Base-by-base conservation (phyloP, 2,888 invertebrate genomes). In the Mythimna loreyi region DNA sequence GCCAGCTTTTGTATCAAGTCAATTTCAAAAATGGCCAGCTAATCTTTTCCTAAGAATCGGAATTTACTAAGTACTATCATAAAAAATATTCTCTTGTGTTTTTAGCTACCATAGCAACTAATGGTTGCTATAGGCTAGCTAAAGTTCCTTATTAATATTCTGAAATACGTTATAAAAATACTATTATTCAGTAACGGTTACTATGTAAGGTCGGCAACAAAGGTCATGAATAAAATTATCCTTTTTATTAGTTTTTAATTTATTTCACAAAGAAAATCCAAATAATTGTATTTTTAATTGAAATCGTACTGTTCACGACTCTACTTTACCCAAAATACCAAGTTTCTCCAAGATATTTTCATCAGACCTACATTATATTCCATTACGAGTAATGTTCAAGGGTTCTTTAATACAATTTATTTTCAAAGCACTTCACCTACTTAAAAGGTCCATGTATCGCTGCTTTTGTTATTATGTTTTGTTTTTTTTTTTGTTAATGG, bases 401-500 rank as follows among this genome's bases (percentile, higher is more conserved):
- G 50, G 76, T 50, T 70, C 55, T 61, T 30, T 52, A 25, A 61
- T 49, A 57, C 47, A 60, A 72, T 72, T 67, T 76, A 62, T 76
- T 56, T 52, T 43, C 16, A 50, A 75, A 71, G 71, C 40, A 71
- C 69, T 78, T 55, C 55, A 62, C 33, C 67, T 74, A 58, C 75
- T 69, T 63, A 63, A 61, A 59, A 69, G 63, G 57, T 55, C 36
- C 30, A 28, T 63, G 11, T 62, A 49, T 47, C 21, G 53, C 6
- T 36, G 5, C 67, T 56, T 67, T 55, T 53, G n/a, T n/a, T n/a
- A n/a, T 55, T 25, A 11, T 67, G 25, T 49, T 74, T 25, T 62
- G 1, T 63, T 75, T 63, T 62, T 19, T 68, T 53, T 75, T 45
- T 75, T 45, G 53, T 23, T 75, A 75, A 68, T 75, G 74, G 75